Evolutionary conservation across 2,113 vertebrate genomes (phyloP).

Genomic region (Campylomormyrus numenius): DNA sequence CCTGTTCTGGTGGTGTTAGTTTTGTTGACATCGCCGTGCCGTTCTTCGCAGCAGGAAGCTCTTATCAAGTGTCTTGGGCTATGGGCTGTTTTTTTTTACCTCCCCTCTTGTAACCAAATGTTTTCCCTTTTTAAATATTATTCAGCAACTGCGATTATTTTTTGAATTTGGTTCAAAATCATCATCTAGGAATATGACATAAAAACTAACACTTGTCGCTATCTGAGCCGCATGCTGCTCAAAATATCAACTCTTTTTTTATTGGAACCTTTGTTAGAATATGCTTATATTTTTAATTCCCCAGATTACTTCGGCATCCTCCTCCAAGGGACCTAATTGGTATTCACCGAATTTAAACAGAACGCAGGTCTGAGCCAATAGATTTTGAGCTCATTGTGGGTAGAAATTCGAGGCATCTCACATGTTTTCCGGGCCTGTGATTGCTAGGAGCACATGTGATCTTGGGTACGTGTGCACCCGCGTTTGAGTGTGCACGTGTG

Average conservation of each 20-base stretch:
- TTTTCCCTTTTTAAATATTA: background rate
- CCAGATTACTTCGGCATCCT: background rate
- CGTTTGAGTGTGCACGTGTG: background rate
- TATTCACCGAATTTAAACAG: background rate
- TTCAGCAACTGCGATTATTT: background rate
- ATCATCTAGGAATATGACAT: background rate
- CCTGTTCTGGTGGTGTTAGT: slow-evolving; percentile 58
- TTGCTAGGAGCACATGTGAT: background rate
- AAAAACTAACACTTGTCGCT: background rate
- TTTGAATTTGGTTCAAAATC: background rate
- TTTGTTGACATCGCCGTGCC: slow-evolving; percentile 34
- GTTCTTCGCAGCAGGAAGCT: slow-evolving; percentile 13
- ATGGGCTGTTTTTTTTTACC: background rate
- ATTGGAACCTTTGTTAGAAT: background rate
- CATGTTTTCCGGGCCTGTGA: background rate
- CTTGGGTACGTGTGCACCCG: background rate
- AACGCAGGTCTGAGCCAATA: background rate
- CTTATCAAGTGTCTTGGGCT: slow-evolving; percentile 8
- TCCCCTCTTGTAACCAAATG: background rate
- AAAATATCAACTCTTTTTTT: background rate
- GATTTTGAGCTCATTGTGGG: background rate
- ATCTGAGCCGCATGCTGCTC: background rate
- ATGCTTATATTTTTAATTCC: background rate
- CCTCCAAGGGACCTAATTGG: background rate
- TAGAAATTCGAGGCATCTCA: background rate